phyloP scores from a whole-genome alignment of 2,113 vertebrate genomes.

The Corvus cornix region DNA sequence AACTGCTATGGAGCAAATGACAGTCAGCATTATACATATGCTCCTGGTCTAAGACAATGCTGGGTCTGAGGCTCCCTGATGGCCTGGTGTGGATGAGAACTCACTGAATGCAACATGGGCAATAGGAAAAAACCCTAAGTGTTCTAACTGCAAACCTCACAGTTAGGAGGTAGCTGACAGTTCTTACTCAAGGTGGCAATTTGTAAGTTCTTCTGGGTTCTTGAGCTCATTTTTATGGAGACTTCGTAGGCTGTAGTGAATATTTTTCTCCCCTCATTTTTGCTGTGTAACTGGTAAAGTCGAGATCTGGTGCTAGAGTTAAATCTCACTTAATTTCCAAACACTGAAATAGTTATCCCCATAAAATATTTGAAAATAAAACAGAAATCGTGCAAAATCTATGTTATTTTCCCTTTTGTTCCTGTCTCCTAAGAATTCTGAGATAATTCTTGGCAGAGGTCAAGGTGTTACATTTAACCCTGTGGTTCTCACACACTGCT shows the following conservation, averaged over 20 bases:
- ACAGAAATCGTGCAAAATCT: not conserved
- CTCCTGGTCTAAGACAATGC: not conserved
- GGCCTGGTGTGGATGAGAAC: not conserved
- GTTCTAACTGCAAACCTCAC: not conserved
- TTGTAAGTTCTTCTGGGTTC: not conserved
- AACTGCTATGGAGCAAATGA: not conserved
- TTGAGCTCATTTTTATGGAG: not conserved
- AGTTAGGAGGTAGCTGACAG: not conserved
- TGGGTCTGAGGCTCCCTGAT: not conserved
- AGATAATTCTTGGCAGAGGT: not conserved
- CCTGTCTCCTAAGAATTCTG: not conserved
- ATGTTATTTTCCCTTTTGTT: not conserved
- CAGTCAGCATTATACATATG: not conserved
- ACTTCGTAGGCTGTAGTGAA: not conserved
- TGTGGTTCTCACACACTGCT: not conserved
- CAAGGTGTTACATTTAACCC: not conserved
- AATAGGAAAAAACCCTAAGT: not conserved
- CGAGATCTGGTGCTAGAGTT: not conserved
- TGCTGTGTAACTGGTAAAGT: not conserved
- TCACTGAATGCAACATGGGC: rapidly evolving
- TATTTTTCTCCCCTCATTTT: not conserved
- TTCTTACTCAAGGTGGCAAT: not conserved
- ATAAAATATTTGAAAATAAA: not conserved
- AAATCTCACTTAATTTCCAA: not conserved
- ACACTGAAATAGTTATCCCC: not conserved